phyloP scores from a whole-genome alignment of 2,797 vertebrate genomes.

The Anguilla anguilla region DNA sequence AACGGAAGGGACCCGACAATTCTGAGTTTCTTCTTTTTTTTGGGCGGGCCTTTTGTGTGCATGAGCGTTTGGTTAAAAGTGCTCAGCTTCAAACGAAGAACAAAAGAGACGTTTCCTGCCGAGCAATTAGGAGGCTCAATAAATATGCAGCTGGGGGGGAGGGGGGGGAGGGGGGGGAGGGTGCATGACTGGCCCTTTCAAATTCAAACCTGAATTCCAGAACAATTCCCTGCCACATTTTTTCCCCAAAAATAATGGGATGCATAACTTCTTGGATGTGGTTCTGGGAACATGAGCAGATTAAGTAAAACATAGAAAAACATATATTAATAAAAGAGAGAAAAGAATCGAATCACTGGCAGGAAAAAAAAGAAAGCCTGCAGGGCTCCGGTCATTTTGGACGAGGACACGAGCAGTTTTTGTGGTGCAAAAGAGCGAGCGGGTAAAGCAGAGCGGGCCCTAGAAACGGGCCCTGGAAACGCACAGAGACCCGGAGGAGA shows the following conservation, averaged over 20 bases:
- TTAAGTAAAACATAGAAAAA: background rate
- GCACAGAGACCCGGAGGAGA: constrained; percentile 41
- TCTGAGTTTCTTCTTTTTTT: background rate
- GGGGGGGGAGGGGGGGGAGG: background rate
- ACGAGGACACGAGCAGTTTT: constrained; percentile 45
- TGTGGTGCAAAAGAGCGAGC: constrained; percentile 46
- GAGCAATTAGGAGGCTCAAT: constrained; percentile 25
- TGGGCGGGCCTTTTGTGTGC: background rate
- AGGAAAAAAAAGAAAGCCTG: background rate
- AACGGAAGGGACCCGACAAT: background rate
- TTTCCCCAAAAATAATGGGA: background rate
- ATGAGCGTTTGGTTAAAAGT: constrained; percentile 5
- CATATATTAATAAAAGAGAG: background rate
- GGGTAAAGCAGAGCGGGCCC: constrained; percentile 57
- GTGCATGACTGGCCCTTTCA: constrained; percentile 11
- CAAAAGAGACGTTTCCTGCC: constrained; percentile 32
- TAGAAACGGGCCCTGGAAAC: constrained; percentile 47
- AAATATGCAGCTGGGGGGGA: constrained; percentile 30
- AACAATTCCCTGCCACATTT: background rate
- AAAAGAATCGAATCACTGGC: background rate
- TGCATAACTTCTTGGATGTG: background rate
- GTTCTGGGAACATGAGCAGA: background rate
- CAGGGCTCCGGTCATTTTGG: constrained; percentile 28
- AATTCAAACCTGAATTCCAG: constrained; percentile 26
- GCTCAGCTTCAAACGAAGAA: constrained; percentile 6